Base-by-base conservation (phyloP, 2,113 vertebrate species). In the Notothenia coriiceps region DNA sequence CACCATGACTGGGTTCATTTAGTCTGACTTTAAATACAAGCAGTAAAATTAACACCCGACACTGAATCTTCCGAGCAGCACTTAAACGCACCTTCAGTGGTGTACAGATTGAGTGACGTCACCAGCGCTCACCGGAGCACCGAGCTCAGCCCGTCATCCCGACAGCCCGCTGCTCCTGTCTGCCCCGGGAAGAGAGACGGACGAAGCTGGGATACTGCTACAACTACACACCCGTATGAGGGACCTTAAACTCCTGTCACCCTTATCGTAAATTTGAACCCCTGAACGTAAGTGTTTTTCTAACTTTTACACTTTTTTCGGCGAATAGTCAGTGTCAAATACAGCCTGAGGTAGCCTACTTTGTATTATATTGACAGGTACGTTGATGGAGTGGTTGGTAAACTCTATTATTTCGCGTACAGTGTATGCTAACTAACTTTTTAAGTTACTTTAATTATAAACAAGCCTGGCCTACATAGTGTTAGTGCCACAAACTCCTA, bases 21-120 rank as follows among this genome's bases (percentile, higher is more conserved):
- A 29, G 29, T 29, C 29, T 29, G 29, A 29, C 12, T 35, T 10
- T 2, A 71, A 47, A 64, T 2, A 43, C 18, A 22, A 7, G 4
- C 11, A 35, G 40, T 33, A 20, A 52, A 43, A 70, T 7, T 1
- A 18, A 25, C 10, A 51, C 25, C 55, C 35, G 79, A 71, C 44
- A 40, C 9, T 0, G 49, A 13, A 71, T 63, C 55, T 77, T 88
- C 76, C 89, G 77, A 88, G 83, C 72, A 2, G 60, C 79, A 75
- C 80, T 0, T 86, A 8, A 91, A 93, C 74, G 88, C 91, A 87
- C 72, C 87, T 76, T 73, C n/a, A 8, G 2, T 15, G 2, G 57
- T 51, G 10, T 3, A 12, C 56, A 1, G 69, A 14, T 44, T 2
- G 1, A 10, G 67, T 94, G 94, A 94, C 93, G 94, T 95, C 93